These are phyloP conservation scores for Myiopsitta monachus DNA, from an alignment of 2,113 vertebrate species.

Conservation along the genomic window DNA sequence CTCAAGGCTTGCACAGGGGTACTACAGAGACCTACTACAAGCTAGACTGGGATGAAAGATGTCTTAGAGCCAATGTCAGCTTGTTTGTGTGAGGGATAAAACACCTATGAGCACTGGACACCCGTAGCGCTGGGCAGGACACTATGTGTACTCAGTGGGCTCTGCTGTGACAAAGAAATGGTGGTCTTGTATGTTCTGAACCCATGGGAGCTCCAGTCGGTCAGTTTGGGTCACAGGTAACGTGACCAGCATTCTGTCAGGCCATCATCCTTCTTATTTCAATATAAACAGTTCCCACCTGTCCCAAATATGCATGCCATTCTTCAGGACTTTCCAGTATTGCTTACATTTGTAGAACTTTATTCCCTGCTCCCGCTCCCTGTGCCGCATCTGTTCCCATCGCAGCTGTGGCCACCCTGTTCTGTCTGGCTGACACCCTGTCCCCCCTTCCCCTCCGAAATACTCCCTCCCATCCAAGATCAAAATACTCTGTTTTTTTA, in stretches of 20 bases:
- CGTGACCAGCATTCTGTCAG: slow-evolving; percentile 68
- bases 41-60: not conserved
- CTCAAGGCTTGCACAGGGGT: not conserved
- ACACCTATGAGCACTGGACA: not conserved
- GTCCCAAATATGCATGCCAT: slow-evolving; percentile 82
- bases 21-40: not conserved
- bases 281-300: slow-evolving; percentile 93
- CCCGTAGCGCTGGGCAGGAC: not conserved
- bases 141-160: not conserved
- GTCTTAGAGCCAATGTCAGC: not conserved
- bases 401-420: slow-evolving; percentile 76
- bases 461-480: slow-evolving; percentile 58
- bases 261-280: slow-evolving; percentile 78
- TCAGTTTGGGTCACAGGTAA: slow-evolving; percentile 83
- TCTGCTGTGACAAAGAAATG: not conserved
- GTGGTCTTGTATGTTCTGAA: not conserved
- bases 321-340: slow-evolving; percentile 81
- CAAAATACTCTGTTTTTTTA: slow-evolving; percentile 90
- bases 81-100: not conserved
- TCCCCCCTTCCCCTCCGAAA: not conserved
- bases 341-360: slow-evolving; percentile 78
- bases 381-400: slow-evolving; percentile 81
- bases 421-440: slow-evolving; percentile 65
- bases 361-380: slow-evolving; percentile 61
- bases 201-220: not conserved